Evolutionary conservation across 1,140 invertebrate genomes (phyloP), one percentile per base, ranked within the genome.

Genomic region (Leucophenga varia): DNA sequence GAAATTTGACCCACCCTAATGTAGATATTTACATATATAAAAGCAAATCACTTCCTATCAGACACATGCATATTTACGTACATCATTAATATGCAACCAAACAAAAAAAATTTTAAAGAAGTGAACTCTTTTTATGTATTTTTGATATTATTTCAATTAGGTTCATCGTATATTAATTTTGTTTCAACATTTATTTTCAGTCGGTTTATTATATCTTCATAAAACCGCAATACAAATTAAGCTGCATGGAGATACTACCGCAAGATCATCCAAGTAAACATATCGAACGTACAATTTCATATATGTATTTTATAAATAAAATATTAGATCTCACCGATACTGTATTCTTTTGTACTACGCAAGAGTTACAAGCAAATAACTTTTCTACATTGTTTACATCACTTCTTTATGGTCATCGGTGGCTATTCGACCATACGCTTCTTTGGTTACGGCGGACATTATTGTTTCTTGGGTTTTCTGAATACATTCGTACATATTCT

Each of bases 401-500:
- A 93, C 59, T 79, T 81, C 3, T 81, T 80, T 0, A 57, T 72
- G 51, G 39, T 45, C 2, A n/a, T 35, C 1, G 17, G 32, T 3
- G 5, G 19, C 1, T 67, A 52, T 10, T 2, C 41, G 2, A 34
- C 43, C 7, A 12, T 47, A 3, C 37, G 37, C 0, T 45, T 49
- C 6, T 31, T 19, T 32, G 52, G 57, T 10, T 49, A 41, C 8
- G 87, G 86, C 38, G 88, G 88, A 0, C 86, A 89, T 50, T 75
- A 78, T 3, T 82, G 85, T 0, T 80, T 90, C 49, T 80, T 85
- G 2, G 84, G 84, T 20, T 59, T 84, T 38, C 81, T 92, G 47
- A 94, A 93, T 65, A 81, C 83, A 4, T 80, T 86, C 34, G 83
- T 93, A 2, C 91, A 93, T 58, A 69, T 85, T 46, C 65, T 90